Conservation (phyloP, 2,797 vertebrate genomes). For the Trachurus trachurus region DNA sequence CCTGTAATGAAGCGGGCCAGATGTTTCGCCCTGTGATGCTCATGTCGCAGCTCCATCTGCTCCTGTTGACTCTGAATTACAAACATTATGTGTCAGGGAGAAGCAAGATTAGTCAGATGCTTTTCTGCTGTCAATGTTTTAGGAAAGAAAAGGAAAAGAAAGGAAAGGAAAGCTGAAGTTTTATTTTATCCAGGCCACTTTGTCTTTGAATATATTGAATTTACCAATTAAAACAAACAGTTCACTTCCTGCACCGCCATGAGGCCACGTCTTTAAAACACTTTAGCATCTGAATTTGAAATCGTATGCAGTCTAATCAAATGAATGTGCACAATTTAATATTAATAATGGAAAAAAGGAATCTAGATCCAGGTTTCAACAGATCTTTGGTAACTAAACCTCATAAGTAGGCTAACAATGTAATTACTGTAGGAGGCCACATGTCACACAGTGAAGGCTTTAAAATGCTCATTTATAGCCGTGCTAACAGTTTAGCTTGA, state of each 20-base stretch:
- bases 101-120: slow-evolving; percentile 43
- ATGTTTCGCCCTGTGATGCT: slow-evolving; percentile 55
- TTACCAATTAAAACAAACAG: no score
- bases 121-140: slow-evolving; percentile 13
- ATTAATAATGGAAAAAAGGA: slow-evolving; percentile 22
- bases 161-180: background rate
- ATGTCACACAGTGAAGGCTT: background rate
- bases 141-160: no score
- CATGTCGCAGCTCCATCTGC: slow-evolving; percentile 70
- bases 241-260: background rate
- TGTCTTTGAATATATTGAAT: no score
- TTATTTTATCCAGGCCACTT: background rate
- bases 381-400: background rate
- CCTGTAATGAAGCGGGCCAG: slow-evolving; percentile 62
- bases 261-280: background rate
- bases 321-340: slow-evolving; percentile 18
- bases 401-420: background rate
- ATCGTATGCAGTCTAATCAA: slow-evolving; percentile 27
- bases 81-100: slow-evolving; percentile 22
- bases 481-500: background rate
- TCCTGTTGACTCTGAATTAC: slow-evolving; percentile 45
- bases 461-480: background rate
- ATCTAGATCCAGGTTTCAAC: background rate
- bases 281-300: background rate
- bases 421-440: background rate